Evolutionary conservation across 2,113 vertebrate species (phyloP), one percentile per base, ranked within the genome.

Genomic region (Anthoscopus minutus): DNA sequence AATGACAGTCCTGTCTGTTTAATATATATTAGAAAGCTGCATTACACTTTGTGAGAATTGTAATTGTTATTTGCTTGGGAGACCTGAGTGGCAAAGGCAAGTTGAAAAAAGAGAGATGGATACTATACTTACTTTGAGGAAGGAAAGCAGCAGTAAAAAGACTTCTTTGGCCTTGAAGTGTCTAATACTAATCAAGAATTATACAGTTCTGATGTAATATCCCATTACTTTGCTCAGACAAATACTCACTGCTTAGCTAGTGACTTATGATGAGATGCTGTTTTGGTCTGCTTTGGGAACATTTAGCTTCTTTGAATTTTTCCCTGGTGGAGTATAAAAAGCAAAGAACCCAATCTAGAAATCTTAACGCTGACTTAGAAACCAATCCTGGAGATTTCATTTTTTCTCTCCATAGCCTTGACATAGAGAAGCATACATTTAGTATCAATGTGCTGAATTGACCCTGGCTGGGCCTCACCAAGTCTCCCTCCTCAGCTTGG

Each of bases 1-100:
- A 62, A 20, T 87, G 38, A 65, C 54, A 80, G 45, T 45, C 6
- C 61, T 91, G 11, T 89, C 71, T 94, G 11, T 93, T 96, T 70
- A 88, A 84, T 84, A 57, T 5, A 1, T 93, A 91, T 91, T 97
- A 87, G 88, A 53, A 30, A 18, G 53, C 57, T 96, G 71, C 70
- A 65, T 93, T 95, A 89, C 78, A 66, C 79, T 92, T 66, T 18
- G 4, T 93, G 88, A 95, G 97, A 95, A 95, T 89, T 5, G 1
- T 11, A 24, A 73, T 81, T 89, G 60, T 67, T 76, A 61, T 96
- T 96, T 96, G 74, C 92, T 94, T 35, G 10, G 91, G 92, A 95
- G 83, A 91, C 85, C 69, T 80, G 85, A 96, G 66, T 93, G 53
- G 38, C 47, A 77, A 91, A 89, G 86, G 65, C 64, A 92, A 82